Conservation (phyloP, 2,888 invertebrate genomes). For the Drosophila fungiperda region DNA sequence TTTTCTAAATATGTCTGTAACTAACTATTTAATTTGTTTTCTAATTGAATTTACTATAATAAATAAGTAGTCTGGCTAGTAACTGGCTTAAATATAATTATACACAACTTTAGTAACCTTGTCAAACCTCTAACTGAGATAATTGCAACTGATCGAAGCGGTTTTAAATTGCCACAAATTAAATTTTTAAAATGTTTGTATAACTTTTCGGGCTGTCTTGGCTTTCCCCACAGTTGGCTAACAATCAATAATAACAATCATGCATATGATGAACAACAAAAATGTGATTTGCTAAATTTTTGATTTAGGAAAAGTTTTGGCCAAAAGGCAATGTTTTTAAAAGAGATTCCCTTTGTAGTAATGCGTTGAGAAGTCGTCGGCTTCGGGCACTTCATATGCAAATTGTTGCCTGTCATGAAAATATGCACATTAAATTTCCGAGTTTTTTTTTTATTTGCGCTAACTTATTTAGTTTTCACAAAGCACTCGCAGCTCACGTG, state of each 20-base stretch:
- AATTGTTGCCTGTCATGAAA: conserved; percentile 70
- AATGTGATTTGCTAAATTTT: conserved; percentile 34
- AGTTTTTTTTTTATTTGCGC: conserved; percentile 46
- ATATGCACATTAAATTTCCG: conserved; percentile 75
- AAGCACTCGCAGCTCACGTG: conserved; percentile 56
- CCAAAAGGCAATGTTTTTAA: conserved; percentile 28
- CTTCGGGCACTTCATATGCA: conserved; percentile 69
- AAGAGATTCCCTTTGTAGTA: conserved; percentile 36
- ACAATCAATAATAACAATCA: conserved; percentile 29
- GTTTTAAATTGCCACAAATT: background rate
- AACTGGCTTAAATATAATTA: background rate
- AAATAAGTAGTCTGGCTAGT: background rate
- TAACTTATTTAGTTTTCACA: conserved; percentile 19
- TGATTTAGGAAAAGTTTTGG: conserved; percentile 13
- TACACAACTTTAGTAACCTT: background rate
- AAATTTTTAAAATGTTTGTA: background rate
- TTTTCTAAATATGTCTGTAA: background rate
- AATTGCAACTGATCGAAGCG: background rate
- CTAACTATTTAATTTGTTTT: background rate
- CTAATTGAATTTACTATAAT: background rate
- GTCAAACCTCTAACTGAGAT: background rate
- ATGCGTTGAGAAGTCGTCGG: conserved; percentile 3
- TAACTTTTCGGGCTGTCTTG: background rate
- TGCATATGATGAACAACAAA: conserved; percentile 35
- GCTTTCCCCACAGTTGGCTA: conserved; percentile 12